phyloP scores from a whole-genome alignment of 2,888 invertebrate genomes.

The Spilosoma lubricipeda region DNA sequence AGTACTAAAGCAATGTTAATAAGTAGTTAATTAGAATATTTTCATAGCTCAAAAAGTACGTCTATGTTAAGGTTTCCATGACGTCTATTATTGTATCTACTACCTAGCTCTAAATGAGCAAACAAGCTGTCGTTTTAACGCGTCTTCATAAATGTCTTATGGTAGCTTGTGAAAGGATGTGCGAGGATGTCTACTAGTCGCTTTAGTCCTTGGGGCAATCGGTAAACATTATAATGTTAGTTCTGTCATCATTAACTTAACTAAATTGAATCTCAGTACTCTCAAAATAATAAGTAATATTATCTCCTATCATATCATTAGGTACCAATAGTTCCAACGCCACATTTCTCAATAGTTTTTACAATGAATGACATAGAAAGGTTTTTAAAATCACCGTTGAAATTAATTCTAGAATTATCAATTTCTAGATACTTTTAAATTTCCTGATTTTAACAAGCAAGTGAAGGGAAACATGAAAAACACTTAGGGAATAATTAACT shows the following conservation, averaged over 20 bases:
- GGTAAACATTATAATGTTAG: slow-evolving; percentile 20
- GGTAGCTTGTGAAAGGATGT: slow-evolving; percentile 75
- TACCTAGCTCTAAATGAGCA: not conserved
- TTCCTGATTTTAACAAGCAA: not conserved
- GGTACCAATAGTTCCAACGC: too few species aligned
- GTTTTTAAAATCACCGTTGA: too few species aligned
- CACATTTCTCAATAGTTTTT: too few species aligned
- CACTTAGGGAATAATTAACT: not conserved
- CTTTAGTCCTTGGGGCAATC: slow-evolving; percentile 69
- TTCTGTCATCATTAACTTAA: not conserved
- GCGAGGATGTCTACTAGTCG: slow-evolving; percentile 63
- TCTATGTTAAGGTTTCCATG: not conserved
- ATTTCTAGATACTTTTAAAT: not conserved
- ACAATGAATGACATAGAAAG: too few species aligned
- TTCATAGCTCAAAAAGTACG: not conserved
- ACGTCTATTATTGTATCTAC: not conserved
- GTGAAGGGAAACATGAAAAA: not conserved
- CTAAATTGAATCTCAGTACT: not conserved
- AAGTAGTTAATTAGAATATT: not conserved
- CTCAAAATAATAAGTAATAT: not conserved
- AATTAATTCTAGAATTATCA: not conserved
- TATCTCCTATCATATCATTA: not conserved
- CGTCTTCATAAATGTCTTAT: slow-evolving; percentile 44
- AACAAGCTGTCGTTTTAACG: not conserved
- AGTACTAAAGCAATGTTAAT: too few species aligned